Base-by-base conservation (phyloP, 2,113 vertebrate species). In the Gallinago paraguaiae region DNA sequence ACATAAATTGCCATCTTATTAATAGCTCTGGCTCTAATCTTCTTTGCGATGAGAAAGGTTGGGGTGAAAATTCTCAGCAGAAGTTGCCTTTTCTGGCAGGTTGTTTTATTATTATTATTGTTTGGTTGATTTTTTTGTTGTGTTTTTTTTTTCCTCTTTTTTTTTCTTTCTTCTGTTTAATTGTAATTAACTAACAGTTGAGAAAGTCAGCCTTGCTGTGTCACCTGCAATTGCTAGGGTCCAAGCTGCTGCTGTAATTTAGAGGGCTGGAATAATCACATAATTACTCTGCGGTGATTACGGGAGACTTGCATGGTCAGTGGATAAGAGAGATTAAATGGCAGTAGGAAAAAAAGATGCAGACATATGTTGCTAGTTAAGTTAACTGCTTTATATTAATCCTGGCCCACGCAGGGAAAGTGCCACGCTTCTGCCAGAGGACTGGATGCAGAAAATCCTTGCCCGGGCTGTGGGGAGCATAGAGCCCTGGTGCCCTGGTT, bases 281-380 rank as follows among this genome's bases (percentile, higher is more conserved):
- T 96, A 96, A 97, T 97, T 96, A 96, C 77, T 93, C 93, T 93
- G 91, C 91, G 76, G 80, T 96, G 93, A 94, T 96, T 95, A 93
- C 0, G 11, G 92, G 70, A 93, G 92, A 77, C 91, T 96, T 92
- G 81, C 91, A 96, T 95, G 93, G 88, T 93, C 96, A 95, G 95
- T 92, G 92, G 95, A 94, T 96, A 92, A 94, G 72, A 89, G 92
- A 96, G 90, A 95, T 94, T 96, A 94, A 93, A 95, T 77, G 57
- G 54, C 92, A 91, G 43, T 67, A 74, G 85, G 88, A 64, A 97
- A 91, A 74, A 97, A 91, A 74, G 88, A 90, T 87, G 81, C 83
- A 94, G 93, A 89, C 92, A 87, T 94, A 96, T 93, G 93, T 89
- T 96, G 92, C 83, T 92, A 87, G 91, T 95, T 96, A 96, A 93